Conservation (phyloP, 2,888 invertebrate species). For the Patella pellucida region DNA sequence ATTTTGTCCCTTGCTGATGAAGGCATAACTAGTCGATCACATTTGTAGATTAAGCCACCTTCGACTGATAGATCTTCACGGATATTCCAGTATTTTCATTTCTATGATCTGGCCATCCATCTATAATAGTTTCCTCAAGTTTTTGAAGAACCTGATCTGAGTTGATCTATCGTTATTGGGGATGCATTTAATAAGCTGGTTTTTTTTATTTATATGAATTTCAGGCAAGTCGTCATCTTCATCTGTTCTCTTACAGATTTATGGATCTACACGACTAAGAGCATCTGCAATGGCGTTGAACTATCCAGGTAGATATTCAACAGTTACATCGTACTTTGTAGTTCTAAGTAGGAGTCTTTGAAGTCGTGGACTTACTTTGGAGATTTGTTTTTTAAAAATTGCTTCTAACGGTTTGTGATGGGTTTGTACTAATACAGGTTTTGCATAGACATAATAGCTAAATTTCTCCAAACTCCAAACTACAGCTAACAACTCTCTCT, state of each 20-base stretch:
- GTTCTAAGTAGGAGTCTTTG: slow-evolving; percentile 32
- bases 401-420: slow-evolving; percentile 37
- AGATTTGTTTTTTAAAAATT: slow-evolving; percentile 28
- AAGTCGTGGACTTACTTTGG: slow-evolving; percentile 22
- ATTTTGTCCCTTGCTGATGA: not conserved
- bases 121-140: slow-evolving; percentile 4
- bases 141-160: not conserved
- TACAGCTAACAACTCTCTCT: slow-evolving; percentile 34
- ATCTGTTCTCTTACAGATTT: not conserved
- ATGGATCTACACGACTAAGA: no score
- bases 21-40: no score
- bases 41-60: slow-evolving; percentile 20
- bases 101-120: slow-evolving; percentile 17
- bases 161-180: not conserved
- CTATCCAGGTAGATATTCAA: no score
- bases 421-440: slow-evolving; percentile 31
- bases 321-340: slow-evolving; percentile 28
- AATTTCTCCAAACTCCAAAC: slow-evolving; percentile 34
- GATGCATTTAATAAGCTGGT: slow-evolving; percentile 5
- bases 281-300: not conserved
- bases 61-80: slow-evolving; percentile 17
- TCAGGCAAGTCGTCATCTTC: slow-evolving; percentile 1
- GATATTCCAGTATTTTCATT: slow-evolving; percentile 15
- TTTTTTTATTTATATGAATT: not conserved
- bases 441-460: slow-evolving; percentile 30